Evolutionary conservation across 2,797 vertebrate species (phyloP).

Genomic region (Selene dorsalis): DNA sequence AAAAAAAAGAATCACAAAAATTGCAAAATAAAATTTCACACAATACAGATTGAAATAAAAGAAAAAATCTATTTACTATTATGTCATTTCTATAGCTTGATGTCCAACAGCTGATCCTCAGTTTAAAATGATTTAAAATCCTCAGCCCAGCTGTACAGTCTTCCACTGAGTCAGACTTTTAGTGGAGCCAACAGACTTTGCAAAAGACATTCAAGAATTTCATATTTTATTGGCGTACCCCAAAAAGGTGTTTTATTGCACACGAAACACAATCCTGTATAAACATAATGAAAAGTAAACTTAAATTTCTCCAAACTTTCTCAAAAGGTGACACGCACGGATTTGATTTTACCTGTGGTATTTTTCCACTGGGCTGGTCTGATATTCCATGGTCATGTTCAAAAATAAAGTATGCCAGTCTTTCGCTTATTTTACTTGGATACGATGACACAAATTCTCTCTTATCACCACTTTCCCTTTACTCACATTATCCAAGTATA

Average conservation of each 20-base stretch:
- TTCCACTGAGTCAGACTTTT: conserved; percentile 49
- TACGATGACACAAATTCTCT: conserved; percentile 70
- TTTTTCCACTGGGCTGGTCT: conserved; percentile 64
- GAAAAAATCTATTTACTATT: not conserved
- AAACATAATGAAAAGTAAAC: conserved; percentile 75
- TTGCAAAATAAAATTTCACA: not conserved
- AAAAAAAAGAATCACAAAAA: not conserved
- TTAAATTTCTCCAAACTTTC: conserved; percentile 59
- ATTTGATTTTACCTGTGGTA: conserved; percentile 73
- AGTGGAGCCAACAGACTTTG: conserved; percentile 54
- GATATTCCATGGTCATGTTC: conserved; percentile 70
- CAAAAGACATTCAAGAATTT: conserved; percentile 66
- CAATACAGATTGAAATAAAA: not conserved
- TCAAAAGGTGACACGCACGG: conserved; percentile 54
- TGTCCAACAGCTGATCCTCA: conserved; percentile 19
- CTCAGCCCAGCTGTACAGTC: conserved; percentile 26
- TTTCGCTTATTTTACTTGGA: conserved; percentile 79
- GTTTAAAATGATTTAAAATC: conserved; percentile 25
- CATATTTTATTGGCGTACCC: conserved; percentile 67
- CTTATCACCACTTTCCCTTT: conserved; percentile 73
- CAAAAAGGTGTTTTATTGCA: conserved; percentile 78
- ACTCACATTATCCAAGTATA: conserved; percentile 66
- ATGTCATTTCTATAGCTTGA: not conserved
- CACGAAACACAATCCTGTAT: conserved; percentile 71
- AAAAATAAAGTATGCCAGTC: conserved; percentile 75